phyloP scores from a whole-genome alignment of 2,888 invertebrate species.

The Phasia obesa region DNA sequence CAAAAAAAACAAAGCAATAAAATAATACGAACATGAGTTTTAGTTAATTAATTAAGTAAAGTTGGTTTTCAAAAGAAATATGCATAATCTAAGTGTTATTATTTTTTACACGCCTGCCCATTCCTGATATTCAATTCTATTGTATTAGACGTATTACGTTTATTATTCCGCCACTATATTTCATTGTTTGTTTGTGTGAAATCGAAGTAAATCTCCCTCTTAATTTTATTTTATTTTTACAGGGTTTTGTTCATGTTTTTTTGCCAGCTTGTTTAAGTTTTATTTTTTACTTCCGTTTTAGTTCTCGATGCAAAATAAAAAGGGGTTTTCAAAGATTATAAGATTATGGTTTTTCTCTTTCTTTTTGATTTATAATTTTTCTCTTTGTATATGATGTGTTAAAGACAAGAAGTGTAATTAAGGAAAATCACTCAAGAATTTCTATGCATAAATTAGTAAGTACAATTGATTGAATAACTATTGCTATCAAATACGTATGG shows the following conservation, averaged over 20 bases:
- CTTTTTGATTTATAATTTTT: background rate
- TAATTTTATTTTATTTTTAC: background rate
- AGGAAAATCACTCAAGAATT: too few species aligned
- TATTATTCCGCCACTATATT: background rate
- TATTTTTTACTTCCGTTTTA: background rate
- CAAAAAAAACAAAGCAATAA: background rate
- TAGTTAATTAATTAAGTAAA: too few species aligned
- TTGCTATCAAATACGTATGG: too few species aligned
- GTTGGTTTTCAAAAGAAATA: background rate
- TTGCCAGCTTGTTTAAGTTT: background rate
- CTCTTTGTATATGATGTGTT: background rate
- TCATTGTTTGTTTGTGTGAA: background rate
- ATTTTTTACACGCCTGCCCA: background rate
- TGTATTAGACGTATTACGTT: background rate
- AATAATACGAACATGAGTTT: slow-evolving; percentile 13
- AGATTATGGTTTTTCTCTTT: background rate
- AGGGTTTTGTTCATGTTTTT: background rate
- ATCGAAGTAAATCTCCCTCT: too few species aligned
- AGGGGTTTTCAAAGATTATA: background rate
- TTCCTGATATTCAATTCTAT: background rate
- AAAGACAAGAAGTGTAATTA: background rate
- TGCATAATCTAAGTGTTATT: slow-evolving; percentile 10
- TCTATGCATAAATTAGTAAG: too few species aligned
- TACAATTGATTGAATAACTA: too few species aligned
- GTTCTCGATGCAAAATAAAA: background rate